Evolutionary conservation across 2,888 invertebrate species (phyloP), one percentile per base, ranked within the genome.

Genomic region (Beris morrisii): DNA sequence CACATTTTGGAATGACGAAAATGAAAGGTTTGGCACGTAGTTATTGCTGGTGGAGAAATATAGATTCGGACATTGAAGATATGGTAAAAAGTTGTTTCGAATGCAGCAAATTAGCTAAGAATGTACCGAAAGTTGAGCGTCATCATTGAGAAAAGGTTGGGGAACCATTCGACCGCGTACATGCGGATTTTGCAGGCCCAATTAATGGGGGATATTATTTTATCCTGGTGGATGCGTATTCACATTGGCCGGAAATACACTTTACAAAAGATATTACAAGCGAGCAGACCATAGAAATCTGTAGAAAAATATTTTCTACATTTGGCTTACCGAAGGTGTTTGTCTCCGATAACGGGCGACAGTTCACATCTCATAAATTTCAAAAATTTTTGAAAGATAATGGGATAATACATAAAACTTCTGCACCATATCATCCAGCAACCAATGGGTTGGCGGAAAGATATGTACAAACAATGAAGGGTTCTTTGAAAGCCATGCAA

Each of bases 41-140:
- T 64, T 65, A 72, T 13, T 68, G 72, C 54, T 74, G 72, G 66
- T 74, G 73, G 68, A 72, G 72, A 9, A 70, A 69, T 13, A 69
- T 73, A 11, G 67, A 70, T 45, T 30, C 44, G 11, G 73, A 75
- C 13, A 72, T 73, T 11, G 72, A 73, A 65, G 59, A 69, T 6
- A 46, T 67, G 5, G 68, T 73, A 1, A 67, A 69, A 28, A 45
- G 65, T 31, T 71, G 70, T 53, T 13, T 32, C 11, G 15, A 56
- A 11, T 71, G 69, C 56, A 52, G 65, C 44, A 54, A 28, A 28
- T 46, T 63, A 7, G 52, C 22, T 31, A 67, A 66, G 12, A 63
- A 69, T 12, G 66, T 69, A 52, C 7, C 50, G 7, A 72, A 70
- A 64, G 52, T 52, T 31, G 43, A 56, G 7, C 31, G 72, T n/a